These are phyloP conservation scores for Muscicapa comitata DNA, from an alignment of 2,797 vertebrate genomes.

Conservation along the genomic window DNA sequence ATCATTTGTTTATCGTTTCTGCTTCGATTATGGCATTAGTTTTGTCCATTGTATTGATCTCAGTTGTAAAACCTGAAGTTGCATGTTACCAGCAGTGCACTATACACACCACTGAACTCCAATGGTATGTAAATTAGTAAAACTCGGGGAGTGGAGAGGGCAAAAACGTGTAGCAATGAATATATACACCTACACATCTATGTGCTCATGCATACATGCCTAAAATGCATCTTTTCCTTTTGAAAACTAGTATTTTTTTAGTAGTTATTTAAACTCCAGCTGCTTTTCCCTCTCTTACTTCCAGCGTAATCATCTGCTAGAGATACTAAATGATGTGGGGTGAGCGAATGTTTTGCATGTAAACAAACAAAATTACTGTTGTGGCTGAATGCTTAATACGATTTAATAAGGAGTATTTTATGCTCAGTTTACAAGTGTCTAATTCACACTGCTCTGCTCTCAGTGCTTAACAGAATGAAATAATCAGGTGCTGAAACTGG, in stretches of 20 bases:
- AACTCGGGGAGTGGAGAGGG: constrained; percentile 68
- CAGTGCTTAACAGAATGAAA: constrained; percentile 69
- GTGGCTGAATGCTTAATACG: constrained; percentile 36
- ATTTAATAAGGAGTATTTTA: constrained; percentile 55
- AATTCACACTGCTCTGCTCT: constrained; percentile 67
- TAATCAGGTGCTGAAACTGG: constrained; percentile 71
- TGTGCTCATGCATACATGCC: background rate
- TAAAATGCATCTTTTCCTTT: constrained; percentile 35
- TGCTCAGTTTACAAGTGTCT: constrained; percentile 58
- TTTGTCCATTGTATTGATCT: constrained; percentile 62
- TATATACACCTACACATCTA: background rate
- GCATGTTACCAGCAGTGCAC: constrained; percentile 70
- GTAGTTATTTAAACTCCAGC: constrained; percentile 33
- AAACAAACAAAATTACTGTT: constrained; percentile 66
- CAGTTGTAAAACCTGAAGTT: constrained; percentile 73
- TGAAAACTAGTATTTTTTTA: constrained; percentile 40
- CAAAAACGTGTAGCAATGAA: constrained; percentile 56
- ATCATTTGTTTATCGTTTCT: constrained; percentile 71
- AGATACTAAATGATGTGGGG: constrained; percentile 31
- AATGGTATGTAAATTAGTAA: constrained; percentile 79
- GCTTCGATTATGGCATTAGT: constrained; percentile 62
- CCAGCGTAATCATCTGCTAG: constrained; percentile 44
- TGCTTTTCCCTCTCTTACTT: constrained; percentile 49
- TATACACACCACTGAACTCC: constrained; percentile 71
- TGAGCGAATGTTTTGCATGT: constrained; percentile 62